Base-by-base conservation (phyloP, 2,888 invertebrate genomes). In the Ectropis crepuscularia region DNA sequence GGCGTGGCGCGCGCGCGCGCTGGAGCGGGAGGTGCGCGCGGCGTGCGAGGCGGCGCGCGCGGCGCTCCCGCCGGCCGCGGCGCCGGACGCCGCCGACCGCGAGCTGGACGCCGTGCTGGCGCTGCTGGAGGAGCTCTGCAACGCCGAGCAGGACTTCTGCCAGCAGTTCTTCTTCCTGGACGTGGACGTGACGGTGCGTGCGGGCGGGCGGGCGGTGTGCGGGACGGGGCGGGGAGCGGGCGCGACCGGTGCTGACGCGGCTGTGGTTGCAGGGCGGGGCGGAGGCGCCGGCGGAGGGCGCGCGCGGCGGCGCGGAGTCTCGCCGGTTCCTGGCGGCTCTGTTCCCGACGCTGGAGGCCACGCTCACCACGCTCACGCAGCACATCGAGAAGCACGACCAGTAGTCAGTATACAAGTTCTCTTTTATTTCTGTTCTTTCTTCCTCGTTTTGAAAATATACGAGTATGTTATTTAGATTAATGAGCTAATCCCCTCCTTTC, bases 101-200 rank as follows among this genome's bases (percentile, higher is more conserved):
- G 70, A 78, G 49, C 83, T 90, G 16, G 87, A 88, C 75, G 68
- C 64, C 53, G 69, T 98, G 57, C 93, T 99, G 63, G 96, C 96
- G 11, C 96, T 98, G 81, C 93, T 99, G 69, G 98, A 98, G 83
- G 97, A 97, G 5, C 95, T 98, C 60, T 98, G 99, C 82, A 94
- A 98, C 71, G 96, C 97, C 36, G 99, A 99, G 86, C 99, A 99
- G 89, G 96, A 98, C 73, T 99, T 99, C 89, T 99, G 98, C 84
- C 95, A 97, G 12, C 94, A 95, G 67, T 99, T 99, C 92, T 98
- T 99, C 85, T 97, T 97, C 86, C 93, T 98, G 75, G 96, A 96
- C 78, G 94, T 81, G 6, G 91, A 91, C 53, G 72, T 79, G 0
- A 91, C 90, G 86, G 91, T 90, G 38, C 0, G 53, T 5, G 4